phyloP scores from a whole-genome alignment of 2,113 vertebrate species.

The Apodemus speciosus region DNA sequence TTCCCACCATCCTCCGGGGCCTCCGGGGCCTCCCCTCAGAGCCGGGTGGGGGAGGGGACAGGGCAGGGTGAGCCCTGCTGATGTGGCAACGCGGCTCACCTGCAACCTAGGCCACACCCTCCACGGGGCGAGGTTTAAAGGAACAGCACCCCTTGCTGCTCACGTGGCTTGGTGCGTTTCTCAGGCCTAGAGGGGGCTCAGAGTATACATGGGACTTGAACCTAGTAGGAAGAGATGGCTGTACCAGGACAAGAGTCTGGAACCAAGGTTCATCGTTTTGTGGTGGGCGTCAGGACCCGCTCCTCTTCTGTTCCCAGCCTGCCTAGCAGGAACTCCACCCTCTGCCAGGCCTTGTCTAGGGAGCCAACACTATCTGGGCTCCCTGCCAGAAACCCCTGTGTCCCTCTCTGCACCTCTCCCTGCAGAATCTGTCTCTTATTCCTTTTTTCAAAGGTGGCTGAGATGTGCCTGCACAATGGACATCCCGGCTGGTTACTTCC shows the following conservation, averaged over 20 bases:
- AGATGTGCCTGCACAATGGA: neutral
- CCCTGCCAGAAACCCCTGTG: neutral
- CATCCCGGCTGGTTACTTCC: neutral
- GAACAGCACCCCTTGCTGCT: neutral
- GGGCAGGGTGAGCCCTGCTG: slow-evolving; percentile 46
- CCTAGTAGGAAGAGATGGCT: neutral
- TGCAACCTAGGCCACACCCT: slow-evolving; percentile 51
- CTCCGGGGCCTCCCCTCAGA: slow-evolving; percentile 58
- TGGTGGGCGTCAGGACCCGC: neutral
- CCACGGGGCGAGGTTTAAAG: slow-evolving; percentile 57
- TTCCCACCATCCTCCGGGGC: slow-evolving; percentile 73
- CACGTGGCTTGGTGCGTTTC: neutral
- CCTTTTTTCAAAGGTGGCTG: neutral
- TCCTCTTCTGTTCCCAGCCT: neutral
- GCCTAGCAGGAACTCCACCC: neutral
- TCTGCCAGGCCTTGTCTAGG: neutral
- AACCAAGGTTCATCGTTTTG: neutral
- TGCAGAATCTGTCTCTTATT: neutral
- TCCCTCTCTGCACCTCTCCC: neutral
- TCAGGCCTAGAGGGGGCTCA: neutral
- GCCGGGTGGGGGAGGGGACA: neutral
- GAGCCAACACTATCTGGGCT: neutral
- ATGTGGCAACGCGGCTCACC: slow-evolving; percentile 71
- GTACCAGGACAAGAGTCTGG: neutral
- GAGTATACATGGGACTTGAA: neutral